A percentile compares a stretch with the other conserved stretches of the same genome.
phyloP scores from a whole-genome alignment of 2,888 invertebrate genomes.

The Caenorhabditis uteleia region DNA sequence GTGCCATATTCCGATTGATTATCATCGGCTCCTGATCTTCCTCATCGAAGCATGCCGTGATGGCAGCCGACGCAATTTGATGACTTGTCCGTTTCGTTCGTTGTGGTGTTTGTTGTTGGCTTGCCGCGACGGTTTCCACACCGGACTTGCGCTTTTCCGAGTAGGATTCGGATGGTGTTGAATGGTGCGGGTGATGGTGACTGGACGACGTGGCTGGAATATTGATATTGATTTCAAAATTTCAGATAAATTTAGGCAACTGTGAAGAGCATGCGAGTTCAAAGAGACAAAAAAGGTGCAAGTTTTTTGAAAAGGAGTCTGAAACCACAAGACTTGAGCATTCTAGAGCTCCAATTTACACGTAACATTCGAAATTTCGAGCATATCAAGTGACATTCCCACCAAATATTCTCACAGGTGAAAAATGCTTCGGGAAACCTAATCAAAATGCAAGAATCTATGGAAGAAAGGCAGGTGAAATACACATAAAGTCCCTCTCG shows the following conservation, averaged over 20 bases:
- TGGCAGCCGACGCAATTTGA: constrained; percentile 21
- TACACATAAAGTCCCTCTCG: too few species aligned
- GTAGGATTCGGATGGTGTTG: background rate
- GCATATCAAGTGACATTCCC: too few species aligned
- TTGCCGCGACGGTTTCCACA: constrained; percentile 9
- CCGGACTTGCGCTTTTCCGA: constrained; percentile 23
- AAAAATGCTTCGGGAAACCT: too few species aligned
- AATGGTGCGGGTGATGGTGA: background rate
- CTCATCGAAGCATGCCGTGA: constrained; percentile 25
- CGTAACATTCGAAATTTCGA: too few species aligned
- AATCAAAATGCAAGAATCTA: too few species aligned
- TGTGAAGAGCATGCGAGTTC: too few species aligned
- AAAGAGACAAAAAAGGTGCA: too few species aligned
- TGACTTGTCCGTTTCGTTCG: constrained; percentile 33
- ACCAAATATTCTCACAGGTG: too few species aligned
- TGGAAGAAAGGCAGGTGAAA: too few species aligned
- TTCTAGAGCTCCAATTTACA: too few species aligned
- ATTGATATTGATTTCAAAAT: background rate
- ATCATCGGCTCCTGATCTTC: constrained; percentile 10
- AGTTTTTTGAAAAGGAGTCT: too few species aligned
- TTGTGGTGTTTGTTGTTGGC: constrained; percentile 16
- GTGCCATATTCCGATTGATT: background rate
- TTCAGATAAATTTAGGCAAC: background rate
- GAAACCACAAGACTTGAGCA: too few species aligned
- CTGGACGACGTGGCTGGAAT: background rate